Conservation (phyloP, 2,113 vertebrate genomes). For the Osmerus mordax region DNA sequence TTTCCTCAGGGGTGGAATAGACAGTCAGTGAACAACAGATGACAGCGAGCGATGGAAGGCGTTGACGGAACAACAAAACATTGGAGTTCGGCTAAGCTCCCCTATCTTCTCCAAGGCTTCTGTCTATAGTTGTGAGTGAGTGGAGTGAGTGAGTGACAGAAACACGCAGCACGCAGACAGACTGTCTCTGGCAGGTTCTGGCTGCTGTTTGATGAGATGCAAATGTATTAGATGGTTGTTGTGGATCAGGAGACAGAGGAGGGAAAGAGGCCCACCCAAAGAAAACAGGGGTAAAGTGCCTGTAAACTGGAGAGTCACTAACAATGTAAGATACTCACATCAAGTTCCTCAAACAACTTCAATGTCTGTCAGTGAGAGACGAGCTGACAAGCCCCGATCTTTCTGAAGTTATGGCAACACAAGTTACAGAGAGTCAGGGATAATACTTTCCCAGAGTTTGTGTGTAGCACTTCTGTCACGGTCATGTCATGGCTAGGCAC, state of each 20-base stretch:
- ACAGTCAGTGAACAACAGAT: conserved; percentile 29
- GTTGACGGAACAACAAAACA: conserved; percentile 50
- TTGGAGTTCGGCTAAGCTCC: conserved; percentile 20
- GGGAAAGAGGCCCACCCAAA: neutral
- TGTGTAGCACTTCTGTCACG: neutral
- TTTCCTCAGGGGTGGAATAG: conserved; percentile 57
- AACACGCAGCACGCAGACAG: conserved; percentile 6
- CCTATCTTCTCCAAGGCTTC: too few species aligned
- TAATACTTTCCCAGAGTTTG: neutral
- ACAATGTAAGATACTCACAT: conserved; percentile 7
- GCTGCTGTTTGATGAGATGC: neutral
- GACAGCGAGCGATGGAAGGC: conserved; percentile 53
- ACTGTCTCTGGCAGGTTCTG: conserved; percentile 39
- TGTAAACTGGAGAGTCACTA: conserved; percentile 51
- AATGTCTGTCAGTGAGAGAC: neutral
- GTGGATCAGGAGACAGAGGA: neutral
- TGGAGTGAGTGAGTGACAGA: conserved; percentile 22
- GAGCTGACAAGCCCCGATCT: neutral
- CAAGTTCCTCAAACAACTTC: neutral
- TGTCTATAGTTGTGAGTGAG: too few species aligned
- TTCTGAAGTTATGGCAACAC: neutral
- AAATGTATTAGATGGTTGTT: too few species aligned
- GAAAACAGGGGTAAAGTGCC: conserved; percentile 1
- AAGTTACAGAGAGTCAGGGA: neutral
- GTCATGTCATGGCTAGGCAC: neutral